Percentiles rank a stretch among this genome's conserved stretches.
phyloP scores from a whole-genome alignment of 2,888 invertebrate species.

The Protonemura montana region DNA sequence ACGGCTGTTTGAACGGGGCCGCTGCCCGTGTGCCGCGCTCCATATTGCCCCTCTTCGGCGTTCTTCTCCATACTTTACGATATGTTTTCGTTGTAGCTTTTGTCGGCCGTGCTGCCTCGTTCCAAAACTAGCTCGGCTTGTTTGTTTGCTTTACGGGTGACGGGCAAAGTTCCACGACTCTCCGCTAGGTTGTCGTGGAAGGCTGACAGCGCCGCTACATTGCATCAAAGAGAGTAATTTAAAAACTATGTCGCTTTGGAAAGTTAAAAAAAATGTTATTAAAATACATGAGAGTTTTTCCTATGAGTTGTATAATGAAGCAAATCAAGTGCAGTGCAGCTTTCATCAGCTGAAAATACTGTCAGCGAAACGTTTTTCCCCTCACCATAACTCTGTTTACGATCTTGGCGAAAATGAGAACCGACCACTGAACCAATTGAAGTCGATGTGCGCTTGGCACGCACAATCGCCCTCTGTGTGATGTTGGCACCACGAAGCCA shows the following conservation, averaged over 20 bases:
- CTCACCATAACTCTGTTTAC: too few species aligned
- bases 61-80: constrained; percentile 35
- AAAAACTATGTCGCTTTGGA: neutral
- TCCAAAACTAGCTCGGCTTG: constrained; percentile 19
- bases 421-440: too few species aligned
- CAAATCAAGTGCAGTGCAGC: neutral
- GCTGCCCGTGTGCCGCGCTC: neutral
- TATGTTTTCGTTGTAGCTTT: constrained; percentile 36
- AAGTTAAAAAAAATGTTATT: neutral
- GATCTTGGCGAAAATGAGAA: too few species aligned
- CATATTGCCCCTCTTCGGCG: neutral
- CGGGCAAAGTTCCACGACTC: neutral
- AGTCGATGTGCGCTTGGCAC: too few species aligned
- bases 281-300: neutral
- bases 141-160: constrained; percentile 28
- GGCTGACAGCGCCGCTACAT: neutral
- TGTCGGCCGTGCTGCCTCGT: constrained; percentile 9
- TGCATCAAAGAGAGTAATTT: neutral
- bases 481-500: too few species aligned
- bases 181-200: neutral
- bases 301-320: neutral
- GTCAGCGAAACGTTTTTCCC: too few species aligned
- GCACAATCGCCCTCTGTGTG: too few species aligned
- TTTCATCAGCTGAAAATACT: too few species aligned
- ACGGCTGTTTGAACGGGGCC: neutral